Evolutionary conservation across 2,888 invertebrate genomes (phyloP).

Genomic region (Ormyrus rosae): DNA sequence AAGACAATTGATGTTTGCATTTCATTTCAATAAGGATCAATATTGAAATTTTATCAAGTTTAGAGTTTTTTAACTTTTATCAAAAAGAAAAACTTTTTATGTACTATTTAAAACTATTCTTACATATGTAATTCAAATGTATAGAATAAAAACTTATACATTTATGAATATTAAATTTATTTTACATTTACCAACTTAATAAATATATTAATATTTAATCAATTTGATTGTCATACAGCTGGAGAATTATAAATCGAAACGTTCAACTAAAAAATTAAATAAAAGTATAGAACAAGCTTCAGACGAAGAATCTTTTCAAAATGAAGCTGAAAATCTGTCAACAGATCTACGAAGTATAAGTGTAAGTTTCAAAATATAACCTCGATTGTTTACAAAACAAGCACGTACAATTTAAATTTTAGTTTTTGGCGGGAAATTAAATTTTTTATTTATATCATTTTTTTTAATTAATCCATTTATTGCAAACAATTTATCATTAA

Average conservation of each 20-base stretch:
- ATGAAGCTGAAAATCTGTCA: slow-evolving; percentile 63
- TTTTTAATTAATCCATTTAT: too few relatives aligned
- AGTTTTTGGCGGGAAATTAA: neutral
- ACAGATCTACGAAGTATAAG: slow-evolving; percentile 63
- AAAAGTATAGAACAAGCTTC: slow-evolving; percentile 63
- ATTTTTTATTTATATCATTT: too few relatives aligned
- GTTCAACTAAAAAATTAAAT: slow-evolving; percentile 57
- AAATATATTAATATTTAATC: neutral
- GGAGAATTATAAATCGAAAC: slow-evolving; percentile 66
- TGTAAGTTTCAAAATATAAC: slow-evolving; percentile 60
- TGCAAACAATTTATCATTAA: too few relatives aligned
- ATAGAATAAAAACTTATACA: too few relatives aligned
- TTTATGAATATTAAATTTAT: neutral
- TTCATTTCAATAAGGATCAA: too few relatives aligned
- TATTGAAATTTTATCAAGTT: too few relatives aligned
- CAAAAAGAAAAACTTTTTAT: too few relatives aligned
- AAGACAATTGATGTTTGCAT: too few relatives aligned
- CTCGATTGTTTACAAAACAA: neutral
- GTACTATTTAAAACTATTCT: too few relatives aligned
- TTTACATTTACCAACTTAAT: neutral
- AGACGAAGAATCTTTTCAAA: slow-evolving; percentile 67
- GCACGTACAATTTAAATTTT: neutral
- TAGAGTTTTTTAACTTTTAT: too few relatives aligned
- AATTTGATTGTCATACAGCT: slow-evolving; percentile 59
- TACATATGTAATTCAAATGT: too few relatives aligned